Percentiles rank a stretch among this genome's conserved stretches.
Conservation (phyloP, 2,113 vertebrate species). For the Pteruthius melanotis region DNA sequence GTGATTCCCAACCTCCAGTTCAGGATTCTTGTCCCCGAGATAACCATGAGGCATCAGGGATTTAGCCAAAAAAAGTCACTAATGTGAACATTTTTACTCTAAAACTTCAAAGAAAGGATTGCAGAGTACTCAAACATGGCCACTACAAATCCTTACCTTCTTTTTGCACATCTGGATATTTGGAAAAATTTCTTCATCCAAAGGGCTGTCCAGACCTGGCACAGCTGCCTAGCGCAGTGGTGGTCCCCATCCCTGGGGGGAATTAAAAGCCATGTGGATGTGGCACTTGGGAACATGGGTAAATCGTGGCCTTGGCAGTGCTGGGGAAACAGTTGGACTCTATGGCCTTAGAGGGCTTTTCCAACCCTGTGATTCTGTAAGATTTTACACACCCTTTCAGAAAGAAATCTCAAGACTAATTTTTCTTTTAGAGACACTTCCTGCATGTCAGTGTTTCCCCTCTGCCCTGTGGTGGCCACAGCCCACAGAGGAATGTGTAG, state of each 20-base stretch:
- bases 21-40: neutral
- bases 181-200: neutral
- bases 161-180: neutral
- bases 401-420: neutral
- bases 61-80: rapidly evolving
- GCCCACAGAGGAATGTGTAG: rapidly evolving
- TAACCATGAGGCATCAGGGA: neutral
- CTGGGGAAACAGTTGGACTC: neutral
- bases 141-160: neutral
- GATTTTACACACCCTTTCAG: neutral
- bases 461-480: rapidly evolving
- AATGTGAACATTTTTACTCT: rapidly evolving
- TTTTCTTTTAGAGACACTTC: rapidly evolving
- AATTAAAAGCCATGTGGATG: neutral
- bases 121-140: rapidly evolving
- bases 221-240: neutral
- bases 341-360: neutral
- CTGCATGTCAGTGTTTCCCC: rapidly evolving
- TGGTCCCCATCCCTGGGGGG: neutral
- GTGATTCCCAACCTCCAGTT: neutral
- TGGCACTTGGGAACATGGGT: neutral
- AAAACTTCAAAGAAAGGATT: no score
- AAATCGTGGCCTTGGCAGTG: neutral
- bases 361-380: neutral
- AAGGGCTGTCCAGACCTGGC: neutral